Conservation (phyloP, 2,113 vertebrate genomes). For the Dinomys branickii region DNA sequence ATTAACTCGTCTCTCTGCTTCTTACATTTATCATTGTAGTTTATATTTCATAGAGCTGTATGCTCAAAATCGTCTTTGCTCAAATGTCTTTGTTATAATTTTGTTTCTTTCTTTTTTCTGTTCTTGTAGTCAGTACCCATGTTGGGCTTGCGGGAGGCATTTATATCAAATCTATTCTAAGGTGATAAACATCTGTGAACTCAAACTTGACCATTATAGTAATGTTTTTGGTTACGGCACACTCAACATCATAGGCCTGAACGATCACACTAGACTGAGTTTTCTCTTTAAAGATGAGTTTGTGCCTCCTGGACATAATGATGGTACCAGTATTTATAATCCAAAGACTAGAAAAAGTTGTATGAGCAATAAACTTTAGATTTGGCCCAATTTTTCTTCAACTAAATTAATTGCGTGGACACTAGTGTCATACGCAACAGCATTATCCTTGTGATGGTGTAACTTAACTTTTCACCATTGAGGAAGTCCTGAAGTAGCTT, state of each 20-base stretch:
- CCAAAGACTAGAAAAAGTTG: constrained; percentile 74
- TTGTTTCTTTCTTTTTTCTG: constrained; percentile 73
- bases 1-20: constrained; percentile 87
- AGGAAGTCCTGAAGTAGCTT: constrained; percentile 87
- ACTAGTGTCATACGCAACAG: constrained; percentile 87
- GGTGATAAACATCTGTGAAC: constrained; percentile 25
- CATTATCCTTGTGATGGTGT: constrained; percentile 86
- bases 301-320: constrained; percentile 86
- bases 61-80: constrained; percentile 89
- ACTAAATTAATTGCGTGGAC: constrained; percentile 87
- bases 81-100: constrained; percentile 89
- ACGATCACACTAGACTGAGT: constrained; percentile 86
- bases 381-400: constrained; percentile 88
- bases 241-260: constrained; percentile 73
- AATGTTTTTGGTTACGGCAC: constrained; percentile 46
- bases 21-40: constrained; percentile 88
- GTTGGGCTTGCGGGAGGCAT: constrained; percentile 22
- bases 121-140: constrained; percentile 45
- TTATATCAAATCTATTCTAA: not conserved
- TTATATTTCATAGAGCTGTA: constrained; percentile 88
- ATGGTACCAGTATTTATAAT: not conserved
- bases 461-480: constrained; percentile 87
- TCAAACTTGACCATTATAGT: constrained; percentile 61
- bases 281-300: constrained; percentile 85
- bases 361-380: constrained; percentile 87